These are phyloP conservation scores for Leuciscus idus DNA, from an alignment of 2,113 vertebrate species.

Conservation along the genomic window DNA sequence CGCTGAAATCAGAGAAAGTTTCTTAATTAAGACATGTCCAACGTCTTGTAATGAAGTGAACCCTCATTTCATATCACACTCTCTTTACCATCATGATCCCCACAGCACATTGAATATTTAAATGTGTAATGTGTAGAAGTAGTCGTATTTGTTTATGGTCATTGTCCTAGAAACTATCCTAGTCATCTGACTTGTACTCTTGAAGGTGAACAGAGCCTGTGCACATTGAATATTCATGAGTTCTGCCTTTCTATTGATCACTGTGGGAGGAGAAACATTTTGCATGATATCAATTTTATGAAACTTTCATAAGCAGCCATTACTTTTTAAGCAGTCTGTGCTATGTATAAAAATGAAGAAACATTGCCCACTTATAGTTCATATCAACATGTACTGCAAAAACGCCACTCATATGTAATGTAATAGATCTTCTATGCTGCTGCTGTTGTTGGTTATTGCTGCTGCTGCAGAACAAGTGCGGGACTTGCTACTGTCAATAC, in stretches of 20 bases:
- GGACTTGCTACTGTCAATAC: too few species aligned
- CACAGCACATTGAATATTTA: neutral
- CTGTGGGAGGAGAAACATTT: neutral
- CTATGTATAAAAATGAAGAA: neutral
- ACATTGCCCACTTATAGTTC: too few species aligned
- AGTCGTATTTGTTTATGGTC: neutral
- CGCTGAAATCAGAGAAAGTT: neutral
- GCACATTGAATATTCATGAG: neutral
- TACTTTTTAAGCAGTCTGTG: neutral
- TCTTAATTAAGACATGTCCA: neutral
- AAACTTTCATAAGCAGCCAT: neutral
- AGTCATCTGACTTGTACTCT: neutral
- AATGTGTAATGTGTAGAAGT: neutral
- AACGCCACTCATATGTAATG: too few species aligned
- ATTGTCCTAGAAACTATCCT: neutral
- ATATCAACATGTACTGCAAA: too few species aligned
- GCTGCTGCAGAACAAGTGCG: too few species aligned
- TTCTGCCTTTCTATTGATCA: slow-evolving; percentile 4
- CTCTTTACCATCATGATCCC: neutral
- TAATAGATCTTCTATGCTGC: too few species aligned
- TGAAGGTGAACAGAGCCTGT: neutral
- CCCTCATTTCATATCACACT: neutral
- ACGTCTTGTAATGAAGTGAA: neutral
- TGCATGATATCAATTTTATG: neutral
- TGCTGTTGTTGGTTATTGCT: too few species aligned